Percentiles rank a stretch among this genome's conserved stretches.
phyloP scores from a whole-genome alignment of 2,888 invertebrate genomes.

The Hypolimnas misippus region DNA sequence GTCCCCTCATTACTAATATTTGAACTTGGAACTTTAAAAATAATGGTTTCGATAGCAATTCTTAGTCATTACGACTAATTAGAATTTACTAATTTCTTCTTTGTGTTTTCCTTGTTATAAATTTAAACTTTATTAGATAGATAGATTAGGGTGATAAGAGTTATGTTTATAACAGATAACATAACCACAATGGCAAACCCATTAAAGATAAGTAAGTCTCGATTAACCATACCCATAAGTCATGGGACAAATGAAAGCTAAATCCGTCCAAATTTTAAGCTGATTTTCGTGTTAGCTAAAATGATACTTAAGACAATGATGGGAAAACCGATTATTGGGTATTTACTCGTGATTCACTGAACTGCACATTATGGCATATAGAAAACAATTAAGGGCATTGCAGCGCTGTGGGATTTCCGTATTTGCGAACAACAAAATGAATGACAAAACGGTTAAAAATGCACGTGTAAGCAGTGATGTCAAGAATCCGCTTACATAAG shows the following conservation, averaged over 20 bases:
- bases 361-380: constrained; percentile 20
- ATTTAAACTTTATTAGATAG: too few relatives aligned
- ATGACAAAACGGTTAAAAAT: constrained; percentile 13
- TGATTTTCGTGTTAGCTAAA: neutral
- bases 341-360: constrained; percentile 24
- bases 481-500: constrained; percentile 16
- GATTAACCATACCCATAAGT: too few relatives aligned
- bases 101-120: neutral
- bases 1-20: too few relatives aligned
- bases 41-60: too few relatives aligned
- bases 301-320: neutral
- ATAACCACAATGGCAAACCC: neutral
- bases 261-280: too few relatives aligned
- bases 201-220: too few relatives aligned
- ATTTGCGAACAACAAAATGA: constrained; percentile 10
- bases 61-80: too few relatives aligned
- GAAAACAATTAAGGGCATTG: constrained; percentile 31
- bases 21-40: too few relatives aligned
- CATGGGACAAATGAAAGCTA: too few relatives aligned
- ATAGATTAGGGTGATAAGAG: neutral
- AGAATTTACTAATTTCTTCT: neutral
- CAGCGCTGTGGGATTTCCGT: constrained; percentile 33
- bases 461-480: constrained; percentile 21
- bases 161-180: neutral
- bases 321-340: constrained; percentile 27